These are phyloP conservation scores for Trematomus loennbergii DNA, from an alignment of 2,113 vertebrate genomes.

Conservation along the genomic window DNA sequence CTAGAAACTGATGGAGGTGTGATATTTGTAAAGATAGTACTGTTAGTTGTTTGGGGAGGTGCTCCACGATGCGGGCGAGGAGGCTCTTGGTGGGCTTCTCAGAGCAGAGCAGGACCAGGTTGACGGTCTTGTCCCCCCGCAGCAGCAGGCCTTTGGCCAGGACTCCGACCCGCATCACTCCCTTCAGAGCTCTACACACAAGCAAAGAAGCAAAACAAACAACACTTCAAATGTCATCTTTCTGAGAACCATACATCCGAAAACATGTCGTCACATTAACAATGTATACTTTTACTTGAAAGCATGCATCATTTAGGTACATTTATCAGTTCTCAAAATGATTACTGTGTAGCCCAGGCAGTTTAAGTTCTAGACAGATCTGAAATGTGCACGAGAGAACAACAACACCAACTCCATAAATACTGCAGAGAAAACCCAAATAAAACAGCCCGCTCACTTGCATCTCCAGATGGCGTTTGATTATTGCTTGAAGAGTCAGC, in stretches of 20 bases:
- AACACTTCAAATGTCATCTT: background rate
- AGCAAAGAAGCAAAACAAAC: too few relatives aligned
- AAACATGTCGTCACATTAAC: background rate
- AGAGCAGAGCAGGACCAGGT: constrained; percentile 94
- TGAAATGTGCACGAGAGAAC: too few relatives aligned
- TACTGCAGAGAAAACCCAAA: too few relatives aligned
- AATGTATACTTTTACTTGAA: background rate
- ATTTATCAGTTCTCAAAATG: too few relatives aligned
- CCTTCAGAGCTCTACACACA: constrained; percentile 90
- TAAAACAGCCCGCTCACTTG: too few relatives aligned
- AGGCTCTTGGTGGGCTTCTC: constrained; percentile 94
- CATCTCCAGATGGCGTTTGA: background rate
- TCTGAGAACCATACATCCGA: background rate
- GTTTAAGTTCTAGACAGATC: too few relatives aligned
- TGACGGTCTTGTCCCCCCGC: constrained; percentile 94
- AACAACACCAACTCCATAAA: too few relatives aligned
- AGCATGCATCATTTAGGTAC: background rate
- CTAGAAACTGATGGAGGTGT: background rate
- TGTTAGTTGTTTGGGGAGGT: constrained; percentile 95
- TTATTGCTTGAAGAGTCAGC: background rate
- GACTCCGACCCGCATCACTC: constrained; percentile 96
- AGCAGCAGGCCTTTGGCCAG: constrained; percentile 97
- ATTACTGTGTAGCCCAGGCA: too few relatives aligned
- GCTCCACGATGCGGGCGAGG: constrained; percentile 92
- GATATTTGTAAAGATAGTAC: constrained; percentile 80